Evolutionary conservation across 2,797 vertebrate genomes (phyloP).

Genomic region (Trachurus trachurus): DNA sequence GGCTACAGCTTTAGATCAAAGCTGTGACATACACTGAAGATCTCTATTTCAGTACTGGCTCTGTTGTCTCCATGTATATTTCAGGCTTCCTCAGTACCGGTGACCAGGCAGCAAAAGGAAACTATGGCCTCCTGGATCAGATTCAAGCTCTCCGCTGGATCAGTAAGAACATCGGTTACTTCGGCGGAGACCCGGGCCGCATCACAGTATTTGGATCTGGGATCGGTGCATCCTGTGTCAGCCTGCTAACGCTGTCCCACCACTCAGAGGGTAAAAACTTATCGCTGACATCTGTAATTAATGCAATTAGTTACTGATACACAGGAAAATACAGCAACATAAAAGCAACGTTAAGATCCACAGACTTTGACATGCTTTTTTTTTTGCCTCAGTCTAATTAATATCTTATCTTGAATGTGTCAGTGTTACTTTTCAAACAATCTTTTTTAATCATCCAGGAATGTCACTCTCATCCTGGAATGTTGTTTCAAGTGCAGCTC

Average conservation of each 20-base stretch:
- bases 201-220: conserved; percentile 97
- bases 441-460: conserved; percentile 41
- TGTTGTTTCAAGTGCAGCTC: conserved; percentile 52
- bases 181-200: conserved; percentile 86
- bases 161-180: conserved; percentile 88
- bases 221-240: conserved; percentile 98
- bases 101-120: conserved; percentile 99
- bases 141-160: conserved; percentile 98
- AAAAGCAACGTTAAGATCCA: conserved; percentile 29
- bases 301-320: conserved; percentile 10
- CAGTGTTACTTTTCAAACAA: conserved; percentile 19
- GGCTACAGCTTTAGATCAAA: conserved; percentile 66
- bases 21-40: conserved; percentile 38
- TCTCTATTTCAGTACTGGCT: conserved; percentile 44
- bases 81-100: conserved; percentile 98
- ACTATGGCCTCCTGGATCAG: conserved; percentile 98
- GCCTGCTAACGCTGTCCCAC: conserved; percentile 98
- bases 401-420: conserved; percentile 14
- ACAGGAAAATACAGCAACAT: background rate
- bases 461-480: conserved; percentile 21
- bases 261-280: conserved; percentile 96
- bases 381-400: conserved; percentile 1
- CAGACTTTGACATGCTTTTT: background rate
- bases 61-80: conserved; percentile 58
- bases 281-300: conserved; percentile 8